Percentiles rank a stretch among this genome's conserved stretches.
These are phyloP conservation scores for Sebastes alutus DNA, from an alignment of 2,797 vertebrate species.

Conservation along the genomic window DNA sequence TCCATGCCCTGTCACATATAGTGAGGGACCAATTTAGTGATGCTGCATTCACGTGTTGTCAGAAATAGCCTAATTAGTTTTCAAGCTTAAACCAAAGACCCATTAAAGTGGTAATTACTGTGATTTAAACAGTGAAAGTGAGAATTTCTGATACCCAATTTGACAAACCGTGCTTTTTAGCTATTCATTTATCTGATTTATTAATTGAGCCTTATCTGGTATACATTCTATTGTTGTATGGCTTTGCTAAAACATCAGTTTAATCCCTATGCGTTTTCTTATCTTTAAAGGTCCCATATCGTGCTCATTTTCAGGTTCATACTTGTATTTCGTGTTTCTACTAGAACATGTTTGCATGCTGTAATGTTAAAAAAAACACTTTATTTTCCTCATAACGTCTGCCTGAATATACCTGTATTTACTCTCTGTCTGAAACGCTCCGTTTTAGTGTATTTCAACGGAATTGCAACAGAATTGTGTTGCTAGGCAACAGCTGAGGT, in stretches of 20 bases:
- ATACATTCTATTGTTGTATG: neutral
- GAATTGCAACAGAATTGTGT: too few species aligned
- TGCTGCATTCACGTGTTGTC: constrained; percentile 39
- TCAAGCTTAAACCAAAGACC: constrained; percentile 22
- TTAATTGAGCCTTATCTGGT: neutral
- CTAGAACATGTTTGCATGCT: too few species aligned
- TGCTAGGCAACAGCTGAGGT: too few species aligned
- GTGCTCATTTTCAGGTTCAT: too few species aligned
- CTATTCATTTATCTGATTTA: neutral
- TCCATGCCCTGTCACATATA: constrained; percentile 49
- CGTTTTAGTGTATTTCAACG: rapidly evolving
- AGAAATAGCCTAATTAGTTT: constrained; percentile 50
- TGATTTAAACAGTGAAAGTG: constrained; percentile 16
- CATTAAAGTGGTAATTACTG: neutral
- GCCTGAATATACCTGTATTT: too few species aligned
- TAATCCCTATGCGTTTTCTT: neutral
- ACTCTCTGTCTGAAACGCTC: too few species aligned
- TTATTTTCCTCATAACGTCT: too few species aligned
- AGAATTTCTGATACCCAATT: constrained; percentile 10
- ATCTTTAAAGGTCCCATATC: neutral
- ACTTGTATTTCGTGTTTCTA: too few species aligned
- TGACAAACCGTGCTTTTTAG: neutral
- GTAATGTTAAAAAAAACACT: too few species aligned
- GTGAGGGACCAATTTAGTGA: constrained; percentile 38
- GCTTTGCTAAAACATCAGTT: neutral